Conservation (phyloP, 2,888 invertebrate genomes). For the Drosophila sordidapex region DNA sequence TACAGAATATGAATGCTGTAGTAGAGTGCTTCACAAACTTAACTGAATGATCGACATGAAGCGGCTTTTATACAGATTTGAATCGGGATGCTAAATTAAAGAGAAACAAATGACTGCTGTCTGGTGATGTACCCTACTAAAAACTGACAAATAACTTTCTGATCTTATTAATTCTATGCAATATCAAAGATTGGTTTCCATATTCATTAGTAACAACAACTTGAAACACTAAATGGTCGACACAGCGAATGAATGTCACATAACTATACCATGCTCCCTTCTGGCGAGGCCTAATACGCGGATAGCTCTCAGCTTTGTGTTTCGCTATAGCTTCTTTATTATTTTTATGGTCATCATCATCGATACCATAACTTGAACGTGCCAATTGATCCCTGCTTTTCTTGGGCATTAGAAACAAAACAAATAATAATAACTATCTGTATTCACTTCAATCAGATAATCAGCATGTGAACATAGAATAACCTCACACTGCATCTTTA, state of each 20-base stretch:
- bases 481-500: not conserved
- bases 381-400: not conserved
- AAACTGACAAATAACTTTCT: too few species aligned
- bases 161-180: too few species aligned
- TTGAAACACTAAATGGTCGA: too few species aligned
- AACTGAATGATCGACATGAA: too few species aligned
- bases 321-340: not conserved
- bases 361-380: conserved; percentile 1
- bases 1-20: not conserved
- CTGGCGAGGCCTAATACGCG: conserved; percentile 17
- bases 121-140: too few species aligned
- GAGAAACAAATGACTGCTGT: too few species aligned
- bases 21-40: too few species aligned
- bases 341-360: not conserved
- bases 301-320: conserved; percentile 20
- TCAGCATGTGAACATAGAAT: not conserved
- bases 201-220: too few species aligned
- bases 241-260: too few species aligned
- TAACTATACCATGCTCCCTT: not conserved
- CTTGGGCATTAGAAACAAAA: not conserved
- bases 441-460: not conserved
- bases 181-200: not conserved
- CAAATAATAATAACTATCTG: not conserved
- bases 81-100: too few species aligned
- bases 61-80: too few species aligned